Conservation (phyloP, 1,140 invertebrate species). For the Drosophila parabipectinata region DNA sequence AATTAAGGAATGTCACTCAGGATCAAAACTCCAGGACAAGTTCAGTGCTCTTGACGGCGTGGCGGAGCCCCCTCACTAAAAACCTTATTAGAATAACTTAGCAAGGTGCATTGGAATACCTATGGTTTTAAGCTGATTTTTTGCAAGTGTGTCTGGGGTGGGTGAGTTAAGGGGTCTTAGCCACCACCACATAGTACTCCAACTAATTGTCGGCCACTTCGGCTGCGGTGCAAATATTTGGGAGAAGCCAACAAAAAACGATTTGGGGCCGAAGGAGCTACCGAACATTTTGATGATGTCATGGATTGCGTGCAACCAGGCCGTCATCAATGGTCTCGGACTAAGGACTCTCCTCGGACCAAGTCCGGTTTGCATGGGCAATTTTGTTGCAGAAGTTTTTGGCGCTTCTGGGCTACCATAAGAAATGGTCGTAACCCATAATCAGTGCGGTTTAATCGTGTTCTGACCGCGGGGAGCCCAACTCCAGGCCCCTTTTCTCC, state of each 20-base stretch:
- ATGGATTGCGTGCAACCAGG: slow-evolving; percentile 76
- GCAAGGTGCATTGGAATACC: slow-evolving; percentile 25
- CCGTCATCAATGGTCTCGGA: slow-evolving; percentile 71
- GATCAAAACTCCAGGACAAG: slow-evolving; percentile 9
- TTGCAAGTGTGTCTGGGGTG: slow-evolving; percentile 1
- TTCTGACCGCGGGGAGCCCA: slow-evolving; percentile 27
- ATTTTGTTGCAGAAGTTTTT: slow-evolving; percentile 51
- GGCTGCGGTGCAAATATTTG: slow-evolving; percentile 30
- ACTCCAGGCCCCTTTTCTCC: not conserved
- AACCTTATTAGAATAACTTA: slow-evolving; percentile 39
- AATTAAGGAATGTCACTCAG: slow-evolving; percentile 58
- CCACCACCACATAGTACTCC: slow-evolving; percentile 15
- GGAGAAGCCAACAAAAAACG: slow-evolving; percentile 6
- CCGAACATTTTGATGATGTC: slow-evolving; percentile 63
- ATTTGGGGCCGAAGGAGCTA: not conserved
- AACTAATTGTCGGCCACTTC: slow-evolving; percentile 38
- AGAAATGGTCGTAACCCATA: slow-evolving; percentile 68
- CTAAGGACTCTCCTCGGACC: slow-evolving; percentile 12
- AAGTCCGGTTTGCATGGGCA: slow-evolving; percentile 21
- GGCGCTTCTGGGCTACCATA: slow-evolving; percentile 46
- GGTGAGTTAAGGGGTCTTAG: not conserved
- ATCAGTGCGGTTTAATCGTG: slow-evolving; percentile 66
- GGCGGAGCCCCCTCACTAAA: not conserved
- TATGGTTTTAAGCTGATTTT: slow-evolving; percentile 12
- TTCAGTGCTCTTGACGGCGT: slow-evolving; percentile 34